A percentile compares a stretch with the other conserved stretches of the same genome.
These are phyloP conservation scores for Pristionchus mayeri DNA, from an alignment of 2,888 invertebrate species.

Conservation along the genomic window DNA sequence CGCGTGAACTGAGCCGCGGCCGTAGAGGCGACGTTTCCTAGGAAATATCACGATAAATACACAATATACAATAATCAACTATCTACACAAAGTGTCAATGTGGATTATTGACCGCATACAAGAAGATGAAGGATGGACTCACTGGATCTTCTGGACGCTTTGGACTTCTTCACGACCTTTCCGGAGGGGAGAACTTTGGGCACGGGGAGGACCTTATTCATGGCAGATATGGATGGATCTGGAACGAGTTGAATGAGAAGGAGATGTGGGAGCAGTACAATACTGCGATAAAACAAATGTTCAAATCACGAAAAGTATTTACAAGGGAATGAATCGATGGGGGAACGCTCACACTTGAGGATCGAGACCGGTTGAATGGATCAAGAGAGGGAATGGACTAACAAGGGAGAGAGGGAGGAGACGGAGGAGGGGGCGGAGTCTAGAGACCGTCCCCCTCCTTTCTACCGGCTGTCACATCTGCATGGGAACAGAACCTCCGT, in stretches of 20 bases:
- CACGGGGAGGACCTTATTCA: conserved; percentile 32
- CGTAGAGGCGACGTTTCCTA: conserved; percentile 3
- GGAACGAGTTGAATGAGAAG: not conserved
- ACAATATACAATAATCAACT: not conserved
- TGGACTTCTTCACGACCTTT: conserved; percentile 27
- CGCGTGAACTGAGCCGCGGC: conserved; percentile 38
- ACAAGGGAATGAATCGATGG: not conserved
- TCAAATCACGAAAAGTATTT: not conserved
- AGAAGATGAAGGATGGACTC: not conserved
- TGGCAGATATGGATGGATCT: not conserved
- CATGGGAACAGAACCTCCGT: not conserved
- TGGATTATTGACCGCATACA: no score
- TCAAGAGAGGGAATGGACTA: conserved; percentile 16
- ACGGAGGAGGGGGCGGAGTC: conserved; percentile 6
- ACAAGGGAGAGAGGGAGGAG: not conserved
- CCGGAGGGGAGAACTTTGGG: conserved; percentile 42
- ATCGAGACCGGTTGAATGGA: not conserved
- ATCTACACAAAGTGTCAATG: not conserved
- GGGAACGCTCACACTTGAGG: conserved; percentile 4
- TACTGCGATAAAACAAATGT: not conserved
- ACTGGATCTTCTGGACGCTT: not conserved
- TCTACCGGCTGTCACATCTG: conserved; percentile 7
- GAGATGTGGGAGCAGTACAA: no score
- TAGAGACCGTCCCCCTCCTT: not conserved
- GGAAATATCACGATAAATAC: not conserved